phyloP scores from a whole-genome alignment of 1,140 invertebrate genomes.

The Monochamus saltuarius region DNA sequence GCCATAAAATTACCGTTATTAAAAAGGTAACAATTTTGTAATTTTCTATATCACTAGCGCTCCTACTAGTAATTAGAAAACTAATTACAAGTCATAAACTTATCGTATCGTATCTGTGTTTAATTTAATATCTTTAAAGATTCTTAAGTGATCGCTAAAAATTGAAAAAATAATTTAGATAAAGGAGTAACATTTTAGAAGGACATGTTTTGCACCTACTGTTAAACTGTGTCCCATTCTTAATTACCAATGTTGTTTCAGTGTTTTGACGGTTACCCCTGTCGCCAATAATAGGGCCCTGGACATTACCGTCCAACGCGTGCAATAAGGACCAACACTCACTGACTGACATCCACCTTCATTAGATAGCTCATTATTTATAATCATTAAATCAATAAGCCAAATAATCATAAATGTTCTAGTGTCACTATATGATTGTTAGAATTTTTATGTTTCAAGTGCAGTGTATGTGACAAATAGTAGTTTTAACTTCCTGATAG shows the following conservation, averaged over 20 bases:
- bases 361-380: conserved; percentile 47
- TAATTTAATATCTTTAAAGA: no score
- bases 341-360: conserved; percentile 51
- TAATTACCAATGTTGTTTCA: conserved; percentile 34
- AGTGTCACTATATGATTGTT: conserved; percentile 41
- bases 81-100: no score
- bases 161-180: no score
- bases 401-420: conserved; percentile 48
- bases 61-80: no score
- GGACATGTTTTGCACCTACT: no score
- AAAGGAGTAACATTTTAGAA: no score
- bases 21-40: no score
- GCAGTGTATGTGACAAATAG: conserved; percentile 30
- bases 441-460: conserved; percentile 39
- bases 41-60: no score
- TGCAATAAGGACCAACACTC: conserved; percentile 54
- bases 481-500: conserved; percentile 24
- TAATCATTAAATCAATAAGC: conserved; percentile 41
- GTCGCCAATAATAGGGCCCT: conserved; percentile 46
- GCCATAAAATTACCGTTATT: no score
- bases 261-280: conserved; percentile 52
- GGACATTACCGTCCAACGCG: conserved; percentile 50
- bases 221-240: no score
- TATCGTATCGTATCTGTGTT: no score
- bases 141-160: no score